Conservation (phyloP, 2,888 invertebrate species). For the Monopis laevigella region DNA sequence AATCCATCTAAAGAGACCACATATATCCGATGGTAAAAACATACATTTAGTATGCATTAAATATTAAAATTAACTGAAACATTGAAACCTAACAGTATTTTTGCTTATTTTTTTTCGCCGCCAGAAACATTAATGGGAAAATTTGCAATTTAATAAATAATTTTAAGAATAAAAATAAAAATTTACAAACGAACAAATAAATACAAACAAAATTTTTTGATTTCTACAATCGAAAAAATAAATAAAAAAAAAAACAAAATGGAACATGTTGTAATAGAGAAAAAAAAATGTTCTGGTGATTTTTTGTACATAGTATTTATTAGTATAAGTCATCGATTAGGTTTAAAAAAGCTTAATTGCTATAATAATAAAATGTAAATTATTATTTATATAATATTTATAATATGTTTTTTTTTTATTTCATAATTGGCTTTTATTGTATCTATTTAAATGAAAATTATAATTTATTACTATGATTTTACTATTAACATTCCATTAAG, state of each 20-base stretch:
- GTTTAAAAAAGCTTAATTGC: slow-evolving; percentile 57
- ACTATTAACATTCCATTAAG: background rate
- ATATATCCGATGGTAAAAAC: slow-evolving; percentile 52
- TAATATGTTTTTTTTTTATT: slow-evolving; percentile 39
- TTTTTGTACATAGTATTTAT: slow-evolving; percentile 67
- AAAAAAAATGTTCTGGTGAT: slow-evolving; percentile 61
- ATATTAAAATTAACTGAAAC: no score
- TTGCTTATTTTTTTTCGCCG: slow-evolving; percentile 30
- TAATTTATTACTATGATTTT: slow-evolving; percentile 3
- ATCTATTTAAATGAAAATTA: background rate
- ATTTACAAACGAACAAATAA: no score
- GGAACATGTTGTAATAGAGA: slow-evolving; percentile 13
- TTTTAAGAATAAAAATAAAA: no score
- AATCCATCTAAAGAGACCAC: slow-evolving; percentile 52
- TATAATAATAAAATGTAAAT: slow-evolving; percentile 57
- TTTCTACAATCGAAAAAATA: no score
- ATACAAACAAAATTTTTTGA: no score
- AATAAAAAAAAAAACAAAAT: no score
- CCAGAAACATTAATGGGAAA: slow-evolving; percentile 5
- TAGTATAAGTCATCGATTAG: slow-evolving; percentile 58
- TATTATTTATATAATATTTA: slow-evolving; percentile 65
- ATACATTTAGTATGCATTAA: no score
- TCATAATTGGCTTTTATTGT: slow-evolving; percentile 4
- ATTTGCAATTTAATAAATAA: slow-evolving; percentile 6
- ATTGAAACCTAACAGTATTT: slow-evolving; percentile 53